These are phyloP conservation scores for Branchipolynoe longqiensis DNA, from an alignment of 2,888 invertebrate genomes.

Conservation along the genomic window DNA sequence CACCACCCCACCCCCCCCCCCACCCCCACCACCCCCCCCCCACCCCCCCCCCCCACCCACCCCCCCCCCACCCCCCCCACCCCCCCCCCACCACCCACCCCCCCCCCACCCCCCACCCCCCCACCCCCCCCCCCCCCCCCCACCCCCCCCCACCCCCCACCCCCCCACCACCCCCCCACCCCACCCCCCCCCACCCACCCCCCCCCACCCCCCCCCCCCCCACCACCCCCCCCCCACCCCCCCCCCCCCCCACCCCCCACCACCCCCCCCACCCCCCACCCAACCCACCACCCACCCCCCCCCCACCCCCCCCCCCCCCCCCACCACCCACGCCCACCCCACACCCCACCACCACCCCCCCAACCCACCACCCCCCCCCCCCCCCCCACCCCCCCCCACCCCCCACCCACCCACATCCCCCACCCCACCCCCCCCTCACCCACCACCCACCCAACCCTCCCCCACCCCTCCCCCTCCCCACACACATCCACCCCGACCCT, in stretches of 20 bases:
- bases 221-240: background rate
- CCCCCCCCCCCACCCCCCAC: background rate
- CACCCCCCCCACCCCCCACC: background rate
- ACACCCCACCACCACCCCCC: background rate
- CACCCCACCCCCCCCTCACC: background rate
- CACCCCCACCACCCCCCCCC: no score
- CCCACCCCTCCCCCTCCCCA: background rate
- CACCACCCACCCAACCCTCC: background rate
- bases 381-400: background rate
- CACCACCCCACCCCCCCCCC: no score
- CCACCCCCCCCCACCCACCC: no score
- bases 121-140: no score
- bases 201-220: no score
- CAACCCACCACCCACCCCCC: background rate
- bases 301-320: background rate
- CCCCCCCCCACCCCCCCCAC: background rate
- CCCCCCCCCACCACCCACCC: background rate
- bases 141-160: background rate
- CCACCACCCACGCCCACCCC: background rate
- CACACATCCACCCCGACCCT: slow-evolving; percentile 69
- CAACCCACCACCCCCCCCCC: background rate
- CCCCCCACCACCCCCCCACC: background rate
- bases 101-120: no score
- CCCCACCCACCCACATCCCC: background rate
- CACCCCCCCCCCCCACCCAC: no score